Conservation (phyloP, 1,140 invertebrate genomes). For the Orchesella cincta region DNA sequence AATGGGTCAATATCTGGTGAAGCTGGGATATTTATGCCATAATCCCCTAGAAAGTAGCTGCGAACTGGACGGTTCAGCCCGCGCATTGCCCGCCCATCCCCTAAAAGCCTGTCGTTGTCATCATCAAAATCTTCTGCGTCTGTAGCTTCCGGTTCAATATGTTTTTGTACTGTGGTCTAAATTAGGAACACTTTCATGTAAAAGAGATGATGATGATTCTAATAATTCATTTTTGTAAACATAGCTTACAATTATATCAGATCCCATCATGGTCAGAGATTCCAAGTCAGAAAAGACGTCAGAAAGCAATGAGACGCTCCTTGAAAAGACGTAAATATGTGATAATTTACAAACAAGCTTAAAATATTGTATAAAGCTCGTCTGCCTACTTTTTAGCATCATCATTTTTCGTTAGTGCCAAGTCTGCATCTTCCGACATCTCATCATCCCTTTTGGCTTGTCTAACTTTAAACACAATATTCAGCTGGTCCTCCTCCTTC, state of each 20-base stretch:
- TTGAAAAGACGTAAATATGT: too few species aligned
- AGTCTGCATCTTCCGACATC: not conserved
- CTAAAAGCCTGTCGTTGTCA: not conserved
- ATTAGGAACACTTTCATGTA: too few species aligned
- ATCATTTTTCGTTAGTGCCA: not conserved
- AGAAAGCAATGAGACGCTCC: slow-evolving; percentile 36
- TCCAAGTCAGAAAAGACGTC: slow-evolving; percentile 35
- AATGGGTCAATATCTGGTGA: slow-evolving; percentile 45
- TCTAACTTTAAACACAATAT: not conserved
- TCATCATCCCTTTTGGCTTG: not conserved
- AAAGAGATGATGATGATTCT: too few species aligned
- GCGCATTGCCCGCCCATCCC: not conserved
- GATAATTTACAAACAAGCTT: too few species aligned
- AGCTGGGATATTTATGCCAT: not conserved
- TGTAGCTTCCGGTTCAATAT: not conserved
- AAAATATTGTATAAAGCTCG: too few species aligned
- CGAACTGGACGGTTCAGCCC: not conserved
- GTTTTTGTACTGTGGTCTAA: too few species aligned
- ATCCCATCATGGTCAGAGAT: not conserved
- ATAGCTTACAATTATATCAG: not conserved
- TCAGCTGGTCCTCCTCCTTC: not conserved
- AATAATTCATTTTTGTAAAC: too few species aligned
- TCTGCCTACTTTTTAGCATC: not conserved
- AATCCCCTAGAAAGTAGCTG: slow-evolving; percentile 2
- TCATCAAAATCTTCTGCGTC: slow-evolving; percentile 11